Evolutionary conservation across 2,888 invertebrate genomes (phyloP).

Genomic region (Asteroscopus sphinx): DNA sequence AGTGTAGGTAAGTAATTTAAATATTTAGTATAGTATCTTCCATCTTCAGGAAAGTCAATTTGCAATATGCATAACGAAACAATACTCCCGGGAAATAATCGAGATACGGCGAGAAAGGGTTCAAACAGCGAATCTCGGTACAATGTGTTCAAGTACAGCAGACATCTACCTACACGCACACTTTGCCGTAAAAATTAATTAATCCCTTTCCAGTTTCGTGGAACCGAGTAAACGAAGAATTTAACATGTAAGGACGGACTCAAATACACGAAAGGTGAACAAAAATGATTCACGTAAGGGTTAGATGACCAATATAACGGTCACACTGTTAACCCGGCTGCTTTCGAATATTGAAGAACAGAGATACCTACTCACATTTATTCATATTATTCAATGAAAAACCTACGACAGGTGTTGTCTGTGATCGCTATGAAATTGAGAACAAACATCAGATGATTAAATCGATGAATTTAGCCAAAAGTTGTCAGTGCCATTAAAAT

Average conservation of each 20-base stretch:
- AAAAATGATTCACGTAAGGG: conserved; percentile 1
- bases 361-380: conserved; percentile 13
- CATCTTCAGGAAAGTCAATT: conserved; percentile 29
- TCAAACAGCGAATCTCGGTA: conserved; percentile 25
- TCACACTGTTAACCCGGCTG: not conserved
- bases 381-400: conserved; percentile 23
- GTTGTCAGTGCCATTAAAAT: conserved; percentile 20
- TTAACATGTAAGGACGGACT: conserved; percentile 24
- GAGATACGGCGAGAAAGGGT: conserved; percentile 40
- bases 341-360: conserved; percentile 1
- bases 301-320: not conserved
- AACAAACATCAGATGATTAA: conserved; percentile 57
- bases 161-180: conserved; percentile 19
- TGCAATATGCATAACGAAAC: conserved; percentile 38
- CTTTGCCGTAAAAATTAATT: conserved; percentile 49
- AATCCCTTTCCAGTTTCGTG: conserved; percentile 36
- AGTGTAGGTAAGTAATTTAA: no score
- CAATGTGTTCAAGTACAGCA: conserved; percentile 26
- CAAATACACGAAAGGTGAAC: conserved; percentile 9
- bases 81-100: conserved; percentile 52
- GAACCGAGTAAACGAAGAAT: conserved; percentile 23
- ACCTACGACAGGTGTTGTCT: conserved; percentile 28
- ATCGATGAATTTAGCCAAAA: conserved; percentile 47
- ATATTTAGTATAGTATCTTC: not conserved
- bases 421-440: conserved; percentile 31